Percentiles rank a stretch among this genome's conserved stretches.
phyloP scores from a whole-genome alignment of 53 echinoderm and acorn worm genomes.

The Holothuria leucospilota region DNA sequence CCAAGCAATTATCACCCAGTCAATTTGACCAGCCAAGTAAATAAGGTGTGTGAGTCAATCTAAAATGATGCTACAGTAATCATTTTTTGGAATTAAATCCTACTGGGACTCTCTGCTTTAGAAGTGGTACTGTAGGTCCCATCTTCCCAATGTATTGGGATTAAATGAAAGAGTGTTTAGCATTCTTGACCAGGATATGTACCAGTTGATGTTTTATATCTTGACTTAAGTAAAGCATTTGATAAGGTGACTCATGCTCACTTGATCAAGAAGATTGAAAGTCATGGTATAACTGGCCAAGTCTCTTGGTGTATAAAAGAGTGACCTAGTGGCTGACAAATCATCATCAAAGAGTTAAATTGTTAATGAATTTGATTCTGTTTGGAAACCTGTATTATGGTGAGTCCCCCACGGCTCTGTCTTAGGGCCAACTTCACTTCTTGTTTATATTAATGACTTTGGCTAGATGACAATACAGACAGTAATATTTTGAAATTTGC shows the following conservation, averaged over 20 bases:
- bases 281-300: too few species aligned
- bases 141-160: constrained; percentile 9
- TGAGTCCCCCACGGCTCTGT: constrained; percentile 20
- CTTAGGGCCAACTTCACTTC: background rate
- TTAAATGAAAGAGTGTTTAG: background rate
- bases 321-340: too few species aligned
- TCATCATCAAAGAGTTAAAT: too few species aligned
- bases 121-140: constrained; percentile 37
- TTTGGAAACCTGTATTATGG: background rate
- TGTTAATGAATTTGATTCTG: background rate
- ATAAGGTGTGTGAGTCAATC: constrained; percentile 23
- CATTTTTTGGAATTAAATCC: constrained; percentile 16
- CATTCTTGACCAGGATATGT: too few species aligned
- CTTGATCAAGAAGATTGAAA: too few species aligned
- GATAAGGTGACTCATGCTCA: too few species aligned
- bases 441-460: constrained; percentile 22
- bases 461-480: background rate
- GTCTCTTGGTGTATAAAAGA: too few species aligned
- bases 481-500: constrained; percentile 3
- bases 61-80: constrained; percentile 6
- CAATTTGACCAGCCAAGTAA: too few species aligned
- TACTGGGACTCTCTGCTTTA: constrained; percentile 19
- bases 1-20: too few species aligned
- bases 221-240: background rate
- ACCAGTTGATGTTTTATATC: background rate